Evolutionary conservation across 2,888 invertebrate species (phyloP).

Genomic region (Trissoscelio sp.): DNA sequence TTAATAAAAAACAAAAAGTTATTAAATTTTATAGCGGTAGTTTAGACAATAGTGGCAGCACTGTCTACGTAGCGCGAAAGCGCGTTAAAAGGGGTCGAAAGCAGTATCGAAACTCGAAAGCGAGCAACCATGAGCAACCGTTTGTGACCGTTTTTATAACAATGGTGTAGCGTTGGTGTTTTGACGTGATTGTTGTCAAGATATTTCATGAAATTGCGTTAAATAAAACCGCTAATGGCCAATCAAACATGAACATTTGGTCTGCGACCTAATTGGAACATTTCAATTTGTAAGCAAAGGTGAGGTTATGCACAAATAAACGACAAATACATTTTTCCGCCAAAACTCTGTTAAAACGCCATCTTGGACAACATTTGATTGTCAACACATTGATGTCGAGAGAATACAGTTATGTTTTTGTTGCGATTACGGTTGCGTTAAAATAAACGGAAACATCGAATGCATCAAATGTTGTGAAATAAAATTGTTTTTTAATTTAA

Average conservation of each 20-base stretch:
- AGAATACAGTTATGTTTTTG: conserved; percentile 48
- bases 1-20: too few species aligned
- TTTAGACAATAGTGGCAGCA: too few species aligned
- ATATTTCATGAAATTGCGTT: conserved; percentile 15
- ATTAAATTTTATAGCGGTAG: too few species aligned
- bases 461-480: too few species aligned
- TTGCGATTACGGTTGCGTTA: not conserved
- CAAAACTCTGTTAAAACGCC: conserved; percentile 80
- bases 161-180: conserved; percentile 54
- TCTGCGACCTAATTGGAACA: conserved; percentile 56
- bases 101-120: too few species aligned
- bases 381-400: conserved; percentile 76
- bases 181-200: conserved; percentile 34
- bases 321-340: conserved; percentile 71
- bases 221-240: not conserved
- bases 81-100: not conserved
- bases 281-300: conserved; percentile 57
- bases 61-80: conserved; percentile 1
- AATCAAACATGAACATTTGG: conserved; percentile 68
- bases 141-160: conserved; percentile 30
- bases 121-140: too few species aligned
- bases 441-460: too few species aligned
- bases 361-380: conserved; percentile 78
- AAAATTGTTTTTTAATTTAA: not conserved
- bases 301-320: conserved; percentile 48